A percentile compares a stretch with the other conserved stretches of the same genome.
Conservation (phyloP, 2,888 invertebrate species). For the Steromphala cineraria region DNA sequence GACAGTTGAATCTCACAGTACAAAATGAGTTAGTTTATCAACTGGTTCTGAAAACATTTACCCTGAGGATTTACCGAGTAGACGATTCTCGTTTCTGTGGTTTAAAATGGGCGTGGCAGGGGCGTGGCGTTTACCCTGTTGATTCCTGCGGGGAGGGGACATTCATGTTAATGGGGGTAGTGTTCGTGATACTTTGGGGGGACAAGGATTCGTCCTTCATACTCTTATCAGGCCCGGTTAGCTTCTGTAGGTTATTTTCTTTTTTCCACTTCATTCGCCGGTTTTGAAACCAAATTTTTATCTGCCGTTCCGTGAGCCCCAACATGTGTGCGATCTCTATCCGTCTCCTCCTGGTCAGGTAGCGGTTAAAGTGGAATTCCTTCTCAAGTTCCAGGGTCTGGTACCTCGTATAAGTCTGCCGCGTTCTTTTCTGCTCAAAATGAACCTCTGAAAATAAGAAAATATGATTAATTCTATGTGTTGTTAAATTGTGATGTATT, state of each 20-base stretch:
- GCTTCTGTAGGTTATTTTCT: constrained; percentile 67
- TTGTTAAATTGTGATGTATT: too few species aligned
- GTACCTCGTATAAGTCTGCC: constrained; percentile 98
- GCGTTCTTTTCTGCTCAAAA: constrained; percentile 90
- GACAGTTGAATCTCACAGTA: neutral
- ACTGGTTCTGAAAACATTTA: neutral
- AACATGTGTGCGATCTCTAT: constrained; percentile 98
- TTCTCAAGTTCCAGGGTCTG: constrained; percentile 98
- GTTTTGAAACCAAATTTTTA: constrained; percentile 85
- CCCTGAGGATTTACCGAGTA: constrained; percentile 19
- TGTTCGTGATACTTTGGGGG: constrained; percentile 27
- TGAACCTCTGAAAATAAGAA: constrained; percentile 53
- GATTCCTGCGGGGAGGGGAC: constrained; percentile 22
- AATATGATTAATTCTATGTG: too few species aligned
- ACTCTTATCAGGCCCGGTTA: constrained; percentile 64
- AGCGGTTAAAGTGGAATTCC: constrained; percentile 98
- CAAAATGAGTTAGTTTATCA: neutral
- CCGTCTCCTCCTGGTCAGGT: constrained; percentile 95
- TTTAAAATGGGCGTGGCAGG: constrained; percentile 18
- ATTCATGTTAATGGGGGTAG: constrained; percentile 11
- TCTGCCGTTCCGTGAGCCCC: constrained; percentile 96
- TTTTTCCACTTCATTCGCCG: constrained; percentile 92
- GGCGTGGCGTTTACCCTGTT: neutral
- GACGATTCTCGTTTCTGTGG: constrained; percentile 27
- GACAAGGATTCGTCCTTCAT: constrained; percentile 40